Percentiles rank a stretch among this genome's conserved stretches.
These are phyloP conservation scores for Triplophysa tibetana DNA, from an alignment of 2,113 vertebrate species.

Conservation along the genomic window DNA sequence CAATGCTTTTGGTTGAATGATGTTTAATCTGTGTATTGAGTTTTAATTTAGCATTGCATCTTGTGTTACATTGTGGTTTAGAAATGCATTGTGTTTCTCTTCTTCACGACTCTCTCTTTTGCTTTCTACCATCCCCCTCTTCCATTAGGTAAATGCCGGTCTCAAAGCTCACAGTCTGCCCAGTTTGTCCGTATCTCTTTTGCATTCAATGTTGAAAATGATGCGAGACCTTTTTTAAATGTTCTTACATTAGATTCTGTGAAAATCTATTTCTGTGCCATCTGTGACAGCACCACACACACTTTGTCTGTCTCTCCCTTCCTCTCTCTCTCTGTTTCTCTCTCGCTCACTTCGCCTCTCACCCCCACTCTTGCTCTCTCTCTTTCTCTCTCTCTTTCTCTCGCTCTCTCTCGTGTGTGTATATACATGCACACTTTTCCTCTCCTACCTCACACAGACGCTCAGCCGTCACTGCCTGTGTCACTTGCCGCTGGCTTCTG, in stretches of 20 bases:
- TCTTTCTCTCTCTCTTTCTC: constrained; percentile 17
- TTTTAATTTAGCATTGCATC: not conserved
- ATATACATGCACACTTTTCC: constrained; percentile 60
- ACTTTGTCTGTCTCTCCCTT: not conserved
- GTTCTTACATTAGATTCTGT: not conserved
- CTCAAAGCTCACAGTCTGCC: not conserved
- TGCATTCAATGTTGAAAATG: not conserved
- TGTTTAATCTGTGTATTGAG: not conserved
- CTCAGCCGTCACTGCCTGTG: constrained; percentile 58
- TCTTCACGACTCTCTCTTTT: constrained; percentile 1
- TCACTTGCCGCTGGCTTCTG: constrained; percentile 54
- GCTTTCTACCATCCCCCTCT: constrained; percentile 20
- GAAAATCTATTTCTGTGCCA: constrained; percentile 6
- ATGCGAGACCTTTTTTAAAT: constrained; percentile 1
- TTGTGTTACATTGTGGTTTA: not conserved
- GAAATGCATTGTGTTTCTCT: constrained; percentile 1
- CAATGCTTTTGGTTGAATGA: constrained; percentile 10
- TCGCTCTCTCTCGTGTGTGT: constrained; percentile 12
- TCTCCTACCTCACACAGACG: constrained; percentile 58
- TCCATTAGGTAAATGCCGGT: constrained; percentile 24
- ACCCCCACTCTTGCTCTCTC: constrained; percentile 23
- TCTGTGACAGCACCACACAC: not conserved
- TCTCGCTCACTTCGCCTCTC: constrained; percentile 25
- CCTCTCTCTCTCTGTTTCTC: not conserved
- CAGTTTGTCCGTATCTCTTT: not conserved